Conservation (phyloP, 2,113 vertebrate species). For the Aix galericulata region DNA sequence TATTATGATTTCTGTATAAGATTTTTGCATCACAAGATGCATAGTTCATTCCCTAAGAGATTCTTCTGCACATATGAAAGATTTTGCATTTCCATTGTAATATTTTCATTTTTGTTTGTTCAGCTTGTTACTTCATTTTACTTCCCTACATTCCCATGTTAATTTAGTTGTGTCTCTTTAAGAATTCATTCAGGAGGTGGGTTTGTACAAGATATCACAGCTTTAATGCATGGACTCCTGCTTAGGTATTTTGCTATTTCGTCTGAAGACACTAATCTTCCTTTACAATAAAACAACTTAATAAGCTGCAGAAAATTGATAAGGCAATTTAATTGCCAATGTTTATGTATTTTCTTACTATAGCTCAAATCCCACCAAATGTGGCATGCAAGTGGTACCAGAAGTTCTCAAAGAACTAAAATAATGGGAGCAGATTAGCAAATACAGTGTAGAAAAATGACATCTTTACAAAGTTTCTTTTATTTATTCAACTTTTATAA, state of each 20-base stretch:
- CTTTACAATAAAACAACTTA: constrained; percentile 63
- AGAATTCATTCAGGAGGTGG: not conserved
- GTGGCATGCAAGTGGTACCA: constrained; percentile 22
- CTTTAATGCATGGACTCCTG: not conserved
- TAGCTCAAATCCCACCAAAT: constrained; percentile 55
- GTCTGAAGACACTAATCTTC: constrained; percentile 65
- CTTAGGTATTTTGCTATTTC: constrained; percentile 22
- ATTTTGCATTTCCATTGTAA: not conserved
- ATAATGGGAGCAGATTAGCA: constrained; percentile 47
- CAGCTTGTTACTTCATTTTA: not conserved
- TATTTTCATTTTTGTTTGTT: not conserved
- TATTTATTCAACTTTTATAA: constrained; percentile 29
- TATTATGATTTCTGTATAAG: not conserved
- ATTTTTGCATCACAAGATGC: not conserved
- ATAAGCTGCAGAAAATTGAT: constrained; percentile 74
- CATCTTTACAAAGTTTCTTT: not conserved
- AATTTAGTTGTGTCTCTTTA: not conserved
- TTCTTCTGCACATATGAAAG: not conserved
- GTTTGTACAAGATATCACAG: not conserved
- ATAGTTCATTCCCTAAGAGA: not conserved
- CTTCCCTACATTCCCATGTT: not conserved
- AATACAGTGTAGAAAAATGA: not conserved
- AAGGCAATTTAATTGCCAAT: constrained; percentile 72
- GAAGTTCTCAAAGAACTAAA: constrained; percentile 54
- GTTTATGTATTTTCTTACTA: constrained; percentile 52